Base-by-base conservation (phyloP, 2,888 invertebrate genomes). In the Congeria kusceri region DNA sequence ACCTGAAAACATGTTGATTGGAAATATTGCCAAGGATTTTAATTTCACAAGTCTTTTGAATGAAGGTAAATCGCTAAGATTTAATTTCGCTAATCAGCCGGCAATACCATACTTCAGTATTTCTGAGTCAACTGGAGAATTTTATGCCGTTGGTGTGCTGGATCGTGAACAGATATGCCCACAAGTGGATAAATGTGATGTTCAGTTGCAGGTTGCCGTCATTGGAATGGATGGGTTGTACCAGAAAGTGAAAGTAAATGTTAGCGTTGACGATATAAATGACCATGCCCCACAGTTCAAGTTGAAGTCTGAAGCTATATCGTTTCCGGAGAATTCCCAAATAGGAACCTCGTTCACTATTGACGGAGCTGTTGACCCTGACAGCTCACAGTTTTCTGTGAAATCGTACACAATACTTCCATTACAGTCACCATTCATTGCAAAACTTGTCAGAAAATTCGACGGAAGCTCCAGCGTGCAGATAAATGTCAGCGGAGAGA, bases 201-300 rank as follows among this genome's bases (percentile, higher is more conserved):
- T 89, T 20, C 69, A 82, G 13, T 75, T 90, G 4, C 86, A 88
- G 77, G 78, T 90, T 3, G 88, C 87, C 28, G 88, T 88, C n/a
- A 86, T 87, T 59, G 87, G 88, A 15, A 84, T 85, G 59, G 86
- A 82, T 28, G 83, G 87, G 66, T 90, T 89, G 76, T 90, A 89
- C 70, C 69, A 87, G 67, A 90, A 86, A 75, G 84, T 92, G 49
- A 85, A 87, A 39, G 84, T 91, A 18, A 85, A 85, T 20, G 78
- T 92, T n/a, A 84, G 84, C 61, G 77, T 92, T n/a, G 76, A 87
- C 27, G 92, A 92, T 79, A 85, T 90, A 15, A 92, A 92, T 78
- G 92, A 92, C 69, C 89, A 92, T 83, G 64, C 87, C 25, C 92
- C 92, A 9, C 69, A 68, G 25, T 92, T 92, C 79, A 74, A 84